These are phyloP conservation scores for Falcunculus frontatus DNA, from an alignment of 2,113 vertebrate species.

Conservation along the genomic window DNA sequence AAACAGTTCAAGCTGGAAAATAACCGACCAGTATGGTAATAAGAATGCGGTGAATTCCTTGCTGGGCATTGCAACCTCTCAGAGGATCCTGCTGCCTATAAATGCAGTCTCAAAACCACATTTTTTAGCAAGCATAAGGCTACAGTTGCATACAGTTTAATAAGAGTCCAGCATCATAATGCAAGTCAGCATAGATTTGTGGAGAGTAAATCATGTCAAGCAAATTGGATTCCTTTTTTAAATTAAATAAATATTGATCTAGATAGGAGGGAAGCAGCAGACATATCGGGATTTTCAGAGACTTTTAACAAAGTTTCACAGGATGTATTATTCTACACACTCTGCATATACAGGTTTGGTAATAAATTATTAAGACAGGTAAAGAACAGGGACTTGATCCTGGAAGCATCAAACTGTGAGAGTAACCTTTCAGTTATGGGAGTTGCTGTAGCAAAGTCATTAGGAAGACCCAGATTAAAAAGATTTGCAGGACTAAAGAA, in stretches of 20 bases:
- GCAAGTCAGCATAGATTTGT: constrained; percentile 44
- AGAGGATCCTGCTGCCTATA: not conserved
- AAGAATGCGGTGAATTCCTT: not conserved
- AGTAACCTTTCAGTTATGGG: not conserved
- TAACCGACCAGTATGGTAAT: not conserved
- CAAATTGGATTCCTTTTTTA: constrained; percentile 64
- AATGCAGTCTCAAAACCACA: not conserved
- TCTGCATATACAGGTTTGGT: not conserved
- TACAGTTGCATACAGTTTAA: constrained; percentile 25
- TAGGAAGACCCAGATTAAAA: not conserved
- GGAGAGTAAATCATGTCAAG: constrained; percentile 59
- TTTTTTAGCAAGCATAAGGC: not conserved
- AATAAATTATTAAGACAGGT: constrained; percentile 44
- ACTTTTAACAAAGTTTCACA: constrained; percentile 29
- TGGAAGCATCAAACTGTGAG: not conserved
- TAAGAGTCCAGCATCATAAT: constrained; percentile 34
- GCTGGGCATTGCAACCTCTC: not conserved
- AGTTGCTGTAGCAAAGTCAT: not conserved
- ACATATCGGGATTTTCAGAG: constrained; percentile 36
- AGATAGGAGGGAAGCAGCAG: constrained; percentile 26
- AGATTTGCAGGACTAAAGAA: not conserved
- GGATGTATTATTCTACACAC: constrained; percentile 37
- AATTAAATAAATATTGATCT: constrained; percentile 71
- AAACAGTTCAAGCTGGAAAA: not conserved
- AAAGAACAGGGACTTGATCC: not conserved